Evolutionary conservation across 2,113 vertebrate genomes (phyloP), one percentile per base, ranked within the genome.

Genomic region (Coregonus clupeaformis): DNA sequence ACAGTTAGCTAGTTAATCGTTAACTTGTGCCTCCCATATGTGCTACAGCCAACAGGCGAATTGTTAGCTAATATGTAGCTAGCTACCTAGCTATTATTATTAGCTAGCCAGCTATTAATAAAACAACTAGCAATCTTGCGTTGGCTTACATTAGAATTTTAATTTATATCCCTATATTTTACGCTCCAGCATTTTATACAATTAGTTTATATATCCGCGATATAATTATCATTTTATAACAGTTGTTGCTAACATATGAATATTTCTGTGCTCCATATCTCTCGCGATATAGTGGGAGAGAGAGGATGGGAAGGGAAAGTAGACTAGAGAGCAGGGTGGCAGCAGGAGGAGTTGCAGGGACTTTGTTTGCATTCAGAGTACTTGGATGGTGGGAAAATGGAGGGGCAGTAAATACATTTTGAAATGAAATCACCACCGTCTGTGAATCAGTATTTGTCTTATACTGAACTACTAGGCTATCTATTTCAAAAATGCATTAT

Each of bases 241-340:
- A 72, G 75, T 70, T 80, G 72, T 79, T 64, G 36, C 36, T 42
- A 42, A 42, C 81, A 77, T 80, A 79, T 82, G 82, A 73, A 78
- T 85, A 79, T 86, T 80, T 82, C 72, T 79, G 57, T 72, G 82
- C 73, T 77, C 76, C 76, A 72, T 82, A 65, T 71, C 77, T 88
- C 84, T 78, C 80, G 87, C 76, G 81, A 85, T 83, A 84, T 25
- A 79, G 68, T 59, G 82, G 81, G 80, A 16, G 29, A 24, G n/a
- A 24, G 57, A 11, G 57, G 9, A n/a, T n/a, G n/a, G n/a, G n/a
- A 22, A 9, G 57, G n/a, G 57, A 60, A 11, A 60, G 57, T 18
- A 52, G 52, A 20, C 36, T 11, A 3, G 9, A 9, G 52, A 55
- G 52, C 2, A 9, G 5, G 42, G 42, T 45, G 9, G 42, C 42